These are phyloP conservation scores for Hofmannophila pseudospretella DNA, from an alignment of 2,888 invertebrate genomes.

Conservation along the genomic window DNA sequence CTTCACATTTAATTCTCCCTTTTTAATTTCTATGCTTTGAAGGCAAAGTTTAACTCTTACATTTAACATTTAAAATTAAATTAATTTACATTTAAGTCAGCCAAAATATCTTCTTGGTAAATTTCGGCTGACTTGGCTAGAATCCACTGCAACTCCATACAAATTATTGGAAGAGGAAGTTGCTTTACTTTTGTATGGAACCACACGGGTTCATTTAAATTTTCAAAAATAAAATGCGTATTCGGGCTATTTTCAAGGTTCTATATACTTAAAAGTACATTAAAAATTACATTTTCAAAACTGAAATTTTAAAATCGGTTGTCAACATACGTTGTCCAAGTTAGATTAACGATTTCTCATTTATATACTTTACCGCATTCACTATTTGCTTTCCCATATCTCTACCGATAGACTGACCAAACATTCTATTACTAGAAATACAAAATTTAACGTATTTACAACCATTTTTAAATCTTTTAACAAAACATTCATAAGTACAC, in stretches of 20 bases:
- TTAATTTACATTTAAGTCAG: neutral
- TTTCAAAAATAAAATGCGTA: conserved; percentile 15
- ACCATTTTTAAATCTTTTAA: conserved; percentile 69
- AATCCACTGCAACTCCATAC: conserved; percentile 69
- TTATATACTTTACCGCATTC: conserved; percentile 39
- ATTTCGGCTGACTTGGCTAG: conserved; percentile 29
- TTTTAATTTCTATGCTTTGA: conserved; percentile 37
- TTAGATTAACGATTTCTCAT: conserved; percentile 41
- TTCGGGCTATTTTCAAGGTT: conserved; percentile 30
- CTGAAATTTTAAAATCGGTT: conserved; percentile 30
- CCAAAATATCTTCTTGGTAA: neutral
- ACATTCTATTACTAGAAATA: conserved; percentile 76
- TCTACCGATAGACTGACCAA: conserved; percentile 65
- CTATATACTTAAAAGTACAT: conserved; percentile 11
- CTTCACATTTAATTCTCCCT: conserved; percentile 52
- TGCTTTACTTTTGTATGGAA: conserved; percentile 67
- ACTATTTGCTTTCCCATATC: conserved; percentile 43
- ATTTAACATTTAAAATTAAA: neutral
- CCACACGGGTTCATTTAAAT: conserved; percentile 56
- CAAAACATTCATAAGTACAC: conserved; percentile 74
- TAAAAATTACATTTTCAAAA: conserved; percentile 18
- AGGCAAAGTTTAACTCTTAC: conserved; percentile 44
- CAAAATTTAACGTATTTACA: conserved; percentile 79
- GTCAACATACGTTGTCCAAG: conserved; percentile 42
- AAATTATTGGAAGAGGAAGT: conserved; percentile 72